These are phyloP conservation scores for Diabrotica virgifera DNA, from an alignment of 1,140 invertebrate genomes.

Conservation along the genomic window DNA sequence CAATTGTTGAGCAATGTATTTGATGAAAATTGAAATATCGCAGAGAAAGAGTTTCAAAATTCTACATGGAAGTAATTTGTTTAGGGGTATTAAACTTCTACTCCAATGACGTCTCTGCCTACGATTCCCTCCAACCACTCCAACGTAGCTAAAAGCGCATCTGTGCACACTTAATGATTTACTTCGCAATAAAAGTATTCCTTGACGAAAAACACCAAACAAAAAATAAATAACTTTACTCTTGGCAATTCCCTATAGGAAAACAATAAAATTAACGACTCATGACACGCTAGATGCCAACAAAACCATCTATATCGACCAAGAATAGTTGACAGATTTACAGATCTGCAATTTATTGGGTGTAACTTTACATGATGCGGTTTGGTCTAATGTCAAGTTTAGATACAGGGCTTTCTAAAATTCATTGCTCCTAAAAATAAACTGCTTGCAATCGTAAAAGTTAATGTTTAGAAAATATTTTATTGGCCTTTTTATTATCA, in stretches of 20 bases:
- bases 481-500: too few relatives aligned
- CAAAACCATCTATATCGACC: background rate
- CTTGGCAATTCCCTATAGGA: background rate
- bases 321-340: constrained; percentile 2
- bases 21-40: too few relatives aligned
- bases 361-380: background rate
- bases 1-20: too few relatives aligned
- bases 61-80: too few relatives aligned
- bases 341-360: background rate
- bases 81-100: too few relatives aligned
- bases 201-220: background rate
- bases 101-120: too few relatives aligned
- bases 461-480: too few relatives aligned
- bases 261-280: constrained; percentile 3
- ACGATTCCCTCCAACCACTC: too few relatives aligned
- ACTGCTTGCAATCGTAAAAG: too few relatives aligned
- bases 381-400: background rate
- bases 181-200: background rate
- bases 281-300: background rate
- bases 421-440: too few relatives aligned
- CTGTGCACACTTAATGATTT: background rate
- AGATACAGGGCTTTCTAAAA: background rate
- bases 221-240: constrained; percentile 3
- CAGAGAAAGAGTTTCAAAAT: too few relatives aligned
- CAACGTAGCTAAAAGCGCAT: background rate